Conservation (phyloP, 2,888 invertebrate species). For the Phania funesta region DNA sequence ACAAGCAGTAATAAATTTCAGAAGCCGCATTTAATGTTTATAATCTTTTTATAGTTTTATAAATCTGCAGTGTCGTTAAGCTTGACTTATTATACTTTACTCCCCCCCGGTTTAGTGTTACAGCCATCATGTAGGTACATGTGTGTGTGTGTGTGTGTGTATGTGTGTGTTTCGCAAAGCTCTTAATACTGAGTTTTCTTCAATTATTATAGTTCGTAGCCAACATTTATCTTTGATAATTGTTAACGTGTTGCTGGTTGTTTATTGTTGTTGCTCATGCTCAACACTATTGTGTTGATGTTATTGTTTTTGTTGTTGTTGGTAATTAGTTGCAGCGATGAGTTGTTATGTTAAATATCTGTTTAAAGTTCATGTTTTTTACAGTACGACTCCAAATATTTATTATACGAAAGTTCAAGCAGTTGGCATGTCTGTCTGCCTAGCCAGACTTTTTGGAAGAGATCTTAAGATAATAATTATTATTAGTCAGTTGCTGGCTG, state of each 20-base stretch:
- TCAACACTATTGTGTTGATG: slow-evolving; percentile 10
- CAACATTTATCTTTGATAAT: slow-evolving; percentile 32
- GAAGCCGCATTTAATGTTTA: too few relatives aligned
- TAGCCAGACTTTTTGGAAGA: slow-evolving; percentile 19
- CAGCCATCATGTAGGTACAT: too few relatives aligned
- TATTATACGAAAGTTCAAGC: slow-evolving; percentile 15
- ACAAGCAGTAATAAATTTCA: too few relatives aligned
- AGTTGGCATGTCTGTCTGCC: background rate
- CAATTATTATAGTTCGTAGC: slow-evolving; percentile 1
- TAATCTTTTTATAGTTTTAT: too few relatives aligned
- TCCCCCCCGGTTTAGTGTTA: too few relatives aligned
- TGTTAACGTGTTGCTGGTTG: slow-evolving; percentile 40
- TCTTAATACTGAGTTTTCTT: slow-evolving; percentile 16
- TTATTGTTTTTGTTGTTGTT: slow-evolving; percentile 18
- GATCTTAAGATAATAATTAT: slow-evolving; percentile 43
- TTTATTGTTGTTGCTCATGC: slow-evolving; percentile 41
- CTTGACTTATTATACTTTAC: too few relatives aligned
- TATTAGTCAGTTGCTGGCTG: slow-evolving; percentile 45
- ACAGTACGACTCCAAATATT: background rate
- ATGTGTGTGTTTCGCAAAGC: slow-evolving; percentile 46
- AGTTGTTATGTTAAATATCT: slow-evolving; percentile 48
- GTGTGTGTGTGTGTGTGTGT: too few relatives aligned
- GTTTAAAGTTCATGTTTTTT: slow-evolving; percentile 22
- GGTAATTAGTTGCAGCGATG: slow-evolving; percentile 65
- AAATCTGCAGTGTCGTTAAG: too few relatives aligned